phyloP scores from a whole-genome alignment of 2,888 invertebrate species.

The Drosophila affinis region DNA sequence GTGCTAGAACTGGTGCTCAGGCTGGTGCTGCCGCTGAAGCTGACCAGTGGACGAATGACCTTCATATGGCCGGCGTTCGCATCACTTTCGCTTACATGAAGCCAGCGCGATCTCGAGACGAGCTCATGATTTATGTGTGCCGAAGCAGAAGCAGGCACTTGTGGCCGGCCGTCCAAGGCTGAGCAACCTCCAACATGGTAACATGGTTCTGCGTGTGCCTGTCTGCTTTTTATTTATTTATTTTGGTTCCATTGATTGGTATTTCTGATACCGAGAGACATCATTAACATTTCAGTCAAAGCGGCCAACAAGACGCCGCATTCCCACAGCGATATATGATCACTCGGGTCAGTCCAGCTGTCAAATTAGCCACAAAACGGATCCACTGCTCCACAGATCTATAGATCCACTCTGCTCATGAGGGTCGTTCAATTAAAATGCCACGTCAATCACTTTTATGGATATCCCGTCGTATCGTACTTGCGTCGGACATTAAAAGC shows the following conservation, averaged over 20 bases:
- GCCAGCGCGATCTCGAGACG: slow-evolving; percentile 30
- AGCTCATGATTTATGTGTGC: slow-evolving; percentile 69
- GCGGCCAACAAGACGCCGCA: slow-evolving; percentile 28
- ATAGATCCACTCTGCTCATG: slow-evolving; percentile 34
- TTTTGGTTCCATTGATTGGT: slow-evolving; percentile 61
- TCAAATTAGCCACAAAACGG: slow-evolving; percentile 44
- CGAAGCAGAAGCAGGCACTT: slow-evolving; percentile 52
- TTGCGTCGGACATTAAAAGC: slow-evolving; percentile 37
- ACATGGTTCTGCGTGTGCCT: slow-evolving; percentile 36
- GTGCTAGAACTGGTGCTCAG: slow-evolving; percentile 6
- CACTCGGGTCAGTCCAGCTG: slow-evolving; percentile 52
- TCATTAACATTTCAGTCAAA: slow-evolving; percentile 60
- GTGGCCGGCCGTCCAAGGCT: slow-evolving; percentile 60
- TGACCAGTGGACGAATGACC: slow-evolving; percentile 57
- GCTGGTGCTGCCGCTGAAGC: slow-evolving; percentile 22
- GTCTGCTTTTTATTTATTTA: slow-evolving; percentile 31
- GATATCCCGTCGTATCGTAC: slow-evolving; percentile 45
- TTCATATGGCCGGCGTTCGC: slow-evolving; percentile 55
- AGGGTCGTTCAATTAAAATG: slow-evolving; percentile 69
- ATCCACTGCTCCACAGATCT: slow-evolving; percentile 2
- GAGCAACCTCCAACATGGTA: slow-evolving; percentile 35
- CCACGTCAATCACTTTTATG: slow-evolving; percentile 69
- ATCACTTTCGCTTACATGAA: slow-evolving; percentile 69
- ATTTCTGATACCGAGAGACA: slow-evolving; percentile 62
- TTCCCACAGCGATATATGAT: slow-evolving; percentile 61